Conservation (phyloP, 2,113 vertebrate species). For the Psophia crepitans region DNA sequence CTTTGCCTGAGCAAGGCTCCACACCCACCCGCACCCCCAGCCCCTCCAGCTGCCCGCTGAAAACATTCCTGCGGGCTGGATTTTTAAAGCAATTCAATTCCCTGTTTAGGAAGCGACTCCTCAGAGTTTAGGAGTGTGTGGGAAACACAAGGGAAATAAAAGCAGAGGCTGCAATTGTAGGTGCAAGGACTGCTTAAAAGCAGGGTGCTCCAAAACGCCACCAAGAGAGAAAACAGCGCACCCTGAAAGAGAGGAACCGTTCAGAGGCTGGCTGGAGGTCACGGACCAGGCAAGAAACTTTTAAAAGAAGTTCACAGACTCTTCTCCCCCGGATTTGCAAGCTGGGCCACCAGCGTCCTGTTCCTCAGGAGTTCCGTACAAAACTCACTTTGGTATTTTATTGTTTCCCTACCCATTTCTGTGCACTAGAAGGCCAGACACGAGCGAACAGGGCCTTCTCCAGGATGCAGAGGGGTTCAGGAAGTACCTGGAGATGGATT, state of each 20-base stretch:
- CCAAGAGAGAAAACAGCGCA: neutral
- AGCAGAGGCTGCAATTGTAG: neutral
- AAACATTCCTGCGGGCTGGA: neutral
- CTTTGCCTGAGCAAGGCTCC: neutral
- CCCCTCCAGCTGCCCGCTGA: neutral
- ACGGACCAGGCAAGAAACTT: neutral
- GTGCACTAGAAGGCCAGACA: neutral
- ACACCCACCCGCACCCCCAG: neutral
- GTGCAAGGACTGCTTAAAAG: neutral
- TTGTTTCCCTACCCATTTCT: too few relatives aligned
- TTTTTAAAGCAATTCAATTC: neutral
- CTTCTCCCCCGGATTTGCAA: neutral
- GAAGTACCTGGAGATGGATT: neutral
- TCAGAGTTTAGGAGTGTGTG: accelerated
- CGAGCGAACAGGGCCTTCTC: neutral
- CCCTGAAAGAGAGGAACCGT: neutral
- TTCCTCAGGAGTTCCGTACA: neutral
- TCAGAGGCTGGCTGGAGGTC: neutral
- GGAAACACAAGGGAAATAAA: neutral
- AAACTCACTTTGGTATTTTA: neutral
- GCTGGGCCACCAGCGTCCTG: accelerated
- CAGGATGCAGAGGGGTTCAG: neutral
- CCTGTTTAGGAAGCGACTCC: accelerated
- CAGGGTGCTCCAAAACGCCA: neutral
- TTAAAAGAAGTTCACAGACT: neutral